Evolutionary conservation across 2,113 vertebrate genomes (phyloP), one percentile per base, ranked within the genome.

Genomic region (Casuarius casuarius): DNA sequence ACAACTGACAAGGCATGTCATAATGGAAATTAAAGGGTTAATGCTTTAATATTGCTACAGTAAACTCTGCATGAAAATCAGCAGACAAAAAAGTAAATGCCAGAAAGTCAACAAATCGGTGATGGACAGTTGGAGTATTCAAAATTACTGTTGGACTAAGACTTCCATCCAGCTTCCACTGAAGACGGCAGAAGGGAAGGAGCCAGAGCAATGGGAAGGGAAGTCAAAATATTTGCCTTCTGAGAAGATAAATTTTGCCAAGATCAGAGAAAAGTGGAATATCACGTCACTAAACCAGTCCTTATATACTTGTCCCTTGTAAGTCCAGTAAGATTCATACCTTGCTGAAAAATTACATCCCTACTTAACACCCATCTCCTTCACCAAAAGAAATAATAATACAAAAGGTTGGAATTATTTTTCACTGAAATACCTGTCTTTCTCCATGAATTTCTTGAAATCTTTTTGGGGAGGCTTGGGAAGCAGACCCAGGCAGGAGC

Each of bases 391-490:
- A 44, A 26, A 9, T 25, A 3, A 65, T 54, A 29, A 31, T 1
- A 1, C 56, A 61, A 66, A 59, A 29, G 4, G 2, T 3, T 46
- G 26, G 7, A 54, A 82, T 51, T 48, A 29, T 71, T 92, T 93
- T 78, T 49, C 74, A 73, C 14, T 83, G 19, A 94, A 93, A 93
- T 95, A 99, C 99, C 99, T 99, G 98, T 99, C 99, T 96, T 99
- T 98, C 95, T 98, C 94, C 97, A 99, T 95, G 62, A 98, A 98
- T 80, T 99, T 99, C 73, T 35, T 97, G 79, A 99, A 98, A 91
- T 99, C 98, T 91, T 97, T 99, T 81, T 88, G 95, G 9, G 96
- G 97, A 87, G 97, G 97, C 78, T 98, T 98, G 86, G 94, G 97
- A 86, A 98, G 40, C 63, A 99, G 93, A 56, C 97, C 51, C 90